Evolutionary conservation across 2,797 vertebrate species (phyloP).

Genomic region (Euphonia xanthogaster): DNA sequence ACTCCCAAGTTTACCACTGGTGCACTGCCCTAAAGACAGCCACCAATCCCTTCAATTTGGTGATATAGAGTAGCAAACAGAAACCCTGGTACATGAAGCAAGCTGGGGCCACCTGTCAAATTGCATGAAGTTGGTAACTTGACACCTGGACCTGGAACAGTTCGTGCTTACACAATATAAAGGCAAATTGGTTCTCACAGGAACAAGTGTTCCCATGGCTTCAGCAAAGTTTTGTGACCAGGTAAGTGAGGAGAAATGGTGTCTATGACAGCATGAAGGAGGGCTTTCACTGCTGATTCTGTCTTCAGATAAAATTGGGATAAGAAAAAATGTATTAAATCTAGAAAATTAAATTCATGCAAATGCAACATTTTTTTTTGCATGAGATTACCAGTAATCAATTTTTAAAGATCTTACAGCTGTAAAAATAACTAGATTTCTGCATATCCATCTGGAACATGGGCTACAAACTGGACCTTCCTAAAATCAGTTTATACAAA

Average conservation of each 20-base stretch:
- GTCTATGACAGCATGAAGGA: background rate
- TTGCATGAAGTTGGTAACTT: fast-evolving
- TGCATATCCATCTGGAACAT: background rate
- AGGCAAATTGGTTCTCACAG: background rate
- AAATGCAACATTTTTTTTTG: background rate
- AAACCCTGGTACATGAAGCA: background rate
- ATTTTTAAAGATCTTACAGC: background rate
- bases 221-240: background rate
- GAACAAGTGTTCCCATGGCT: background rate
- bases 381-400: background rate
- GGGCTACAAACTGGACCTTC: background rate
- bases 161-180: background rate
- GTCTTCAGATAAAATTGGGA: background rate
- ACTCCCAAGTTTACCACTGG: fast-evolving
- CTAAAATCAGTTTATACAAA: background rate
- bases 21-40: background rate
- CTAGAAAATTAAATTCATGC: background rate
- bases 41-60: background rate
- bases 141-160: fast-evolving
- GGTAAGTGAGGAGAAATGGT: background rate
- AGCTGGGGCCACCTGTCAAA: background rate
- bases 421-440: background rate
- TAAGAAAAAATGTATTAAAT: background rate
- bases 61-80: background rate
- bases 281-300: background rate